Percentiles rank a stretch among this genome's conserved stretches.
These are phyloP conservation scores for Turritopsis dohrnii DNA, from an alignment of 30 jellyfish, hydroid and myxozoan genomes.

Conservation along the genomic window DNA sequence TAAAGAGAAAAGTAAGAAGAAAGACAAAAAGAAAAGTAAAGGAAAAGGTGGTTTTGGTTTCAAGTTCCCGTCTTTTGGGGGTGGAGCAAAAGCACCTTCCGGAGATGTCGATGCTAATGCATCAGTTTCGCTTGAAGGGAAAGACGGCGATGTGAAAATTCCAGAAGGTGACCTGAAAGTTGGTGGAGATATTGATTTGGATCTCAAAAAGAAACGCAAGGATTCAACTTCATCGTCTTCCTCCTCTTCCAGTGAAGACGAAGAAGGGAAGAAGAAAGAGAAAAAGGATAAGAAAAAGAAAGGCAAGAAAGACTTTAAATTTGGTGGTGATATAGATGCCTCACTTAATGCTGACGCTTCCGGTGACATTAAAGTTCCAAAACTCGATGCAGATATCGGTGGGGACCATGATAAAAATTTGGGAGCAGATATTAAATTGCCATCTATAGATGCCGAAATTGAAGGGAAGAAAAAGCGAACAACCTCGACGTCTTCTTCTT, in stretches of 20 bases:
- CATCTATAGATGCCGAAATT: background rate
- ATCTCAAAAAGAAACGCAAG: background rate
- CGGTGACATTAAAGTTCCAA: slow-evolving; percentile 6
- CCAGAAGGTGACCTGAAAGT: background rate
- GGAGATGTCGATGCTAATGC: background rate
- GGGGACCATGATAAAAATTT: background rate
- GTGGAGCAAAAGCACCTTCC: slow-evolving; percentile 5
- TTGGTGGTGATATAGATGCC: background rate
- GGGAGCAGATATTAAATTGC: background rate
- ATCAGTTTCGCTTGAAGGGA: background rate
- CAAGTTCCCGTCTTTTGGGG: background rate
- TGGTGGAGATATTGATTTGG: background rate
- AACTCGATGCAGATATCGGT: background rate
- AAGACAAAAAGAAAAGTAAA: slow-evolving; percentile 7
- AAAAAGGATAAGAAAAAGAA: slow-evolving; percentile 9
- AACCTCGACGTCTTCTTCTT: slow-evolving; percentile 1
- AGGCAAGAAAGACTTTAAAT: background rate
- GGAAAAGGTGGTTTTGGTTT: slow-evolving; percentile 16
- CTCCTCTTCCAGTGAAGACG: slow-evolving; percentile 16
- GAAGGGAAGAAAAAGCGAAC: background rate
- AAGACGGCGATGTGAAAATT: background rate
- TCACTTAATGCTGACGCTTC: background rate
- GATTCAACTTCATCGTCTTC: slow-evolving; percentile 14
- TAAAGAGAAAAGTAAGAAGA: background rate
- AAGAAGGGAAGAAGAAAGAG: slow-evolving; percentile 13